phyloP scores from a whole-genome alignment of 2,888 invertebrate genomes.

The Eupithecia abbreviata region DNA sequence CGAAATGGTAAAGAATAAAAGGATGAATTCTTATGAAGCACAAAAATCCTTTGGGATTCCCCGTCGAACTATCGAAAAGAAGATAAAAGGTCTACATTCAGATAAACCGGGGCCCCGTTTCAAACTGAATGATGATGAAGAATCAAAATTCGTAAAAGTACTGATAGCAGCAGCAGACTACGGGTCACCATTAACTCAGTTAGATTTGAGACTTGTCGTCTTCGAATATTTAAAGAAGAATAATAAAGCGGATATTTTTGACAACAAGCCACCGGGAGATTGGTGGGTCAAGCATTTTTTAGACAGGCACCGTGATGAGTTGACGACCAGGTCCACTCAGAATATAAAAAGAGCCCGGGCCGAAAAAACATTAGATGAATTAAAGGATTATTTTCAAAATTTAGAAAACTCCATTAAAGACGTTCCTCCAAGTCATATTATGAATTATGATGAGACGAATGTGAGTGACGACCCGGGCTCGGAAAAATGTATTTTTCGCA shows the following conservation, averaged over 20 bases:
- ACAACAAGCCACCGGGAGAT: background rate
- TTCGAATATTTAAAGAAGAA: conserved; percentile 1
- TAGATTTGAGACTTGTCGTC: background rate
- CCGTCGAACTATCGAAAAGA: background rate
- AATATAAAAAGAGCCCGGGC: conserved; percentile 1
- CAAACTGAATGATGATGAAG: background rate
- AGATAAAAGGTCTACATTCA: background rate
- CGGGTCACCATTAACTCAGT: background rate
- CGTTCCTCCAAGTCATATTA: background rate
- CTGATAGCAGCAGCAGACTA: background rate
- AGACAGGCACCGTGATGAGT: background rate
- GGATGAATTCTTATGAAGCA: background rate
- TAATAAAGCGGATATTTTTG: conserved; percentile 1
- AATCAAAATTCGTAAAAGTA: conserved; percentile 4
- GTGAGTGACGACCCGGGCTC: background rate
- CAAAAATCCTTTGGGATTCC: conserved; percentile 1
- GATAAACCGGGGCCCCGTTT: conserved; percentile 8
- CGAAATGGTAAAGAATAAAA: background rate
- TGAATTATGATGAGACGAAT: background rate
- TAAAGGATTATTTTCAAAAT: background rate
- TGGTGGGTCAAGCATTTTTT: background rate
- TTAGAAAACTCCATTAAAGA: background rate
- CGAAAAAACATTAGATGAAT: conserved; percentile 2
- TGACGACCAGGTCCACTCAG: background rate
- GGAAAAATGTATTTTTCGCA: background rate